Evolutionary conservation across 1,140 invertebrate genomes (phyloP).

Genomic region (Andrena cerasifolii): DNA sequence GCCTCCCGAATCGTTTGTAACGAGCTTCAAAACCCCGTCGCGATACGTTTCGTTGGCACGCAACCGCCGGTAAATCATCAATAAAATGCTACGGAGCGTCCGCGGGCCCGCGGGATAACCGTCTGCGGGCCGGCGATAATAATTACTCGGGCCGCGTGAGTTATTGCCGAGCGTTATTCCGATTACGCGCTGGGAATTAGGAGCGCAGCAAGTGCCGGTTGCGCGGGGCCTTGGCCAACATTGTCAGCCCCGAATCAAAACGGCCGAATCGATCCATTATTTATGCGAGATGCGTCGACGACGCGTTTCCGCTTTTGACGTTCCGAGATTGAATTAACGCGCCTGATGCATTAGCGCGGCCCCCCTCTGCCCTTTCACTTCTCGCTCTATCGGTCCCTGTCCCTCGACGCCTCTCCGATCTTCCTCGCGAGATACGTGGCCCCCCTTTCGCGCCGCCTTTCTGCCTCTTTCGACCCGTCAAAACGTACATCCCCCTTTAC

Average conservation of each 20-base stretch:
- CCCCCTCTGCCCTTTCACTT: not conserved
- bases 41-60: slow-evolving; percentile 64
- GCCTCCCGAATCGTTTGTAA: slow-evolving; percentile 53
- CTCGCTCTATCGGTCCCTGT: not conserved
- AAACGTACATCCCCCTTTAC: too few relatives aligned
- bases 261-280: slow-evolving; percentile 33
- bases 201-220: slow-evolving; percentile 27
- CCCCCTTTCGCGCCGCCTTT: too few relatives aligned
- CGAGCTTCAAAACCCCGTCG: slow-evolving; percentile 46
- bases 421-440: too few relatives aligned
- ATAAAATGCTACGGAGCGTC: slow-evolving; percentile 64
- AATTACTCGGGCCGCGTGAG: slow-evolving; percentile 60
- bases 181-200: slow-evolving; percentile 59
- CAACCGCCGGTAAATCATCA: slow-evolving; percentile 60
- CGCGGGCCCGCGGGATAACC: slow-evolving; percentile 47
- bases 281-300: slow-evolving; percentile 50
- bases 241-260: slow-evolving; percentile 43
- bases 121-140: slow-evolving; percentile 58
- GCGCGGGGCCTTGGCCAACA: slow-evolving; percentile 30
- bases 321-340: slow-evolving; percentile 52
- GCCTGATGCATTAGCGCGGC: slow-evolving; percentile 15
- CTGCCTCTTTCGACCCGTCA: too few relatives aligned
- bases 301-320: slow-evolving; percentile 42
- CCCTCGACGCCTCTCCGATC: too few relatives aligned
- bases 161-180: slow-evolving; percentile 63